phyloP scores from a whole-genome alignment of 2,888 invertebrate species.

The Dynastes grantii region DNA sequence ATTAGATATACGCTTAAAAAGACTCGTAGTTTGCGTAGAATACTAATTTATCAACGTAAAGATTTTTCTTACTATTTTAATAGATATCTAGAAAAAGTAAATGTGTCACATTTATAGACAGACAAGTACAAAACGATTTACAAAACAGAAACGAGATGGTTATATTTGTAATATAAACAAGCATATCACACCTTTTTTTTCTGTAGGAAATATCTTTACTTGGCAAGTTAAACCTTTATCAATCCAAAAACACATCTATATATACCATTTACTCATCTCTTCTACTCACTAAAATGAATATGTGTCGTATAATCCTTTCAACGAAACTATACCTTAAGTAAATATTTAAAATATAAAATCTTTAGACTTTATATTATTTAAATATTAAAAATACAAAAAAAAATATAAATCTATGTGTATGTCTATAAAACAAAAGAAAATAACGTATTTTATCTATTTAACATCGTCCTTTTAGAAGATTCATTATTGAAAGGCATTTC shows the following conservation, averaged over 20 bases:
- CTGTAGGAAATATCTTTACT: neutral
- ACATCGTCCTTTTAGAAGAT: too few relatives aligned
- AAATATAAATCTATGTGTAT: neutral
- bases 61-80: too few relatives aligned
- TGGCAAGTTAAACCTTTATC: neutral
- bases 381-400: neutral
- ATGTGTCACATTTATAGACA: too few relatives aligned
- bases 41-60: too few relatives aligned
- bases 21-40: too few relatives aligned
- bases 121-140: too few relatives aligned
- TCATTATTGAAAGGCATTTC: too few relatives aligned
- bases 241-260: neutral
- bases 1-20: too few relatives aligned
- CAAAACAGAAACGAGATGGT: neutral
- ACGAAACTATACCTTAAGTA: neutral
- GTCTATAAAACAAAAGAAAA: neutral
- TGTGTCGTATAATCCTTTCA: neutral
- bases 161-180: slow-evolving; percentile 7
- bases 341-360: neutral
- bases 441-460: too few relatives aligned
- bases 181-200: neutral
- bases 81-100: too few relatives aligned
- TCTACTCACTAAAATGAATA: neutral
- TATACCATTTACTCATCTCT: neutral
- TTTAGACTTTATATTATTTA: slow-evolving; percentile 6